Evolutionary conservation across 2,888 invertebrate species (phyloP), one percentile per base, ranked within the genome.

Genomic region (Ectemnius continuus): DNA sequence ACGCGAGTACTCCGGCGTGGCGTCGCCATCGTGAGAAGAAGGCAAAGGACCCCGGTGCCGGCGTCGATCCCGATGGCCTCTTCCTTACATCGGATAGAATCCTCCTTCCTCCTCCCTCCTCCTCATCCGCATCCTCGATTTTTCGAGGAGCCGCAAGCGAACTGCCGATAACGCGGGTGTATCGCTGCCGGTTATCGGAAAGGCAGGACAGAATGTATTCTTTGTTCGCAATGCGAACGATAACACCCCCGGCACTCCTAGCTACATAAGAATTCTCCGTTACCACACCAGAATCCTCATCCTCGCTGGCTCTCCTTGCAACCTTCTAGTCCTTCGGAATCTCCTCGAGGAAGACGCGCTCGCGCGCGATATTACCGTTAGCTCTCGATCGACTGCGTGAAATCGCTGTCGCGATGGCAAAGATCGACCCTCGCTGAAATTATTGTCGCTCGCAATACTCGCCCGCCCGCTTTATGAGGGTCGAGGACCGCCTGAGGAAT

Each of bases 41-140:
- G 81, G 75, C 81, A 70, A 72, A 77, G 75, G 81, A 82, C 79
- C 81, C 78, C 73, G 68, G 72, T 46, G 58, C 47, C 67, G 61
- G 18, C 36, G 57, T 67, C 61, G 61, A 52, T 26, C 58, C 58
- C 76, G 47, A 63, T 67, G 73, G 76, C 71, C 81, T 72, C 70
- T 75, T 60, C 69, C 64, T 63, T 65, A 69, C 69, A 81, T 78
- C 64, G 78, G 75, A 64, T 64, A 78, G 57, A 75, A 73, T 65
- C 69, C 48, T 70, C 48, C 56, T 59, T 58, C 23, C 20, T 20
- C 20, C 20, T 20, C 2, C 20, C 2, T 20, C 20, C 2, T 20
- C 20, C 2, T 20, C 20, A 1, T 20, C 20, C 20, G 1, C 2
- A 1, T 20, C 2, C 60, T 23, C 20, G 60, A 68, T 71, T 69